Evolutionary conservation across 1,140 invertebrate species (phyloP).

Genomic region (Hylaeus anthracinus): DNA sequence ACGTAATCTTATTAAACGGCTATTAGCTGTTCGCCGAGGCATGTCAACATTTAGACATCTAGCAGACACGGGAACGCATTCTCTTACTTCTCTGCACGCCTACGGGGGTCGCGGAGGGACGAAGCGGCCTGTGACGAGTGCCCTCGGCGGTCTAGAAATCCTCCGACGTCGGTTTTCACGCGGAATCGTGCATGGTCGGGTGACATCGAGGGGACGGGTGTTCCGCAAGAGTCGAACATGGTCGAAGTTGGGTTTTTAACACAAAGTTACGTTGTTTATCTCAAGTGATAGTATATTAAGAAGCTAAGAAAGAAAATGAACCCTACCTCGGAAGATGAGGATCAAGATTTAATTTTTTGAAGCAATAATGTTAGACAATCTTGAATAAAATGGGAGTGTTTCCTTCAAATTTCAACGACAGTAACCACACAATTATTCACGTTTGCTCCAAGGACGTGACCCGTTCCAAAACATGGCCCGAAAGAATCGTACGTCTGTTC

Average conservation of each 20-base stretch:
- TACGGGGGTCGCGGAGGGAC: conserved; percentile 56
- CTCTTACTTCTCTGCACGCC: conserved; percentile 71
- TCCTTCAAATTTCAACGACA: too few relatives aligned
- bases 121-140: conserved; percentile 52
- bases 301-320: too few relatives aligned
- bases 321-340: too few relatives aligned
- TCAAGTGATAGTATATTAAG: too few relatives aligned
- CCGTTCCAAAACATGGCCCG: neutral
- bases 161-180: neutral
- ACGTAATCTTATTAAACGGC: conserved; percentile 80
- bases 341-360: too few relatives aligned
- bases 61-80: conserved; percentile 77
- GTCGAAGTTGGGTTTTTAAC: too few relatives aligned
- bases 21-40: conserved; percentile 78
- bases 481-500: too few relatives aligned
- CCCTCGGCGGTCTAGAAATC: conserved; percentile 39
- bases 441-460: neutral
- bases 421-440: too few relatives aligned
- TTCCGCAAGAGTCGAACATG: too few relatives aligned
- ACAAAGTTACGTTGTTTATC: too few relatives aligned
- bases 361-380: too few relatives aligned
- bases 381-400: too few relatives aligned
- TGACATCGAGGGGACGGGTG: neutral
- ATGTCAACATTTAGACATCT: conserved; percentile 80
- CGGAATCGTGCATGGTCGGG: neutral